These are phyloP conservation scores for Carassius gibelio DNA, from an alignment of 2,113 vertebrate genomes.

Conservation along the genomic window DNA sequence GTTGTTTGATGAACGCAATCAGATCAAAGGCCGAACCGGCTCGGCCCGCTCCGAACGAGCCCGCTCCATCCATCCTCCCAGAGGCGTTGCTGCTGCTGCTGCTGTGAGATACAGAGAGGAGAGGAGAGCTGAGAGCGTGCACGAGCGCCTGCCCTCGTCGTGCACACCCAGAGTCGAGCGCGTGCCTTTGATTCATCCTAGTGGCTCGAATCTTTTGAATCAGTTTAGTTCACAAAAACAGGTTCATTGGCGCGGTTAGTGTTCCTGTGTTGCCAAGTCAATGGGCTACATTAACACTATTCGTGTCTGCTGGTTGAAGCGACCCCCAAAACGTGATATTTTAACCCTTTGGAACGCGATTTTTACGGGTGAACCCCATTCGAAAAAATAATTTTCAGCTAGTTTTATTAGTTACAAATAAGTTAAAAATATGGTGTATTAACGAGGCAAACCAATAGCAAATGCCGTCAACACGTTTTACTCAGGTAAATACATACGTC, in stretches of 20 bases:
- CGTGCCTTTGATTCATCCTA: not conserved
- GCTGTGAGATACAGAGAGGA: constrained; percentile 7
- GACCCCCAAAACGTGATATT: no score
- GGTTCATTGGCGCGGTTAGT: not conserved
- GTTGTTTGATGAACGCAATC: constrained; percentile 78
- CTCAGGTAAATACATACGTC: no score
- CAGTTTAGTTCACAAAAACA: not conserved
- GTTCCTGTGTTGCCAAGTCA: no score
- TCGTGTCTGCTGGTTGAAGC: no score
- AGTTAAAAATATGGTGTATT: no score
- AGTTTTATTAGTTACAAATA: no score
- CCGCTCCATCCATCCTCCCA: constrained; percentile 76
- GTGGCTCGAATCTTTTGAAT: not conserved
- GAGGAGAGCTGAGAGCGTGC: not conserved
- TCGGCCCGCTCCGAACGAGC: constrained; percentile 82
- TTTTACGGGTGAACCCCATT: no score
- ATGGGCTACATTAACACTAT: no score
- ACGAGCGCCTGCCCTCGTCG: not conserved
- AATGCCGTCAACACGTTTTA: no score
- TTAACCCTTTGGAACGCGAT: no score
- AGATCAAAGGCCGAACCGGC: constrained; percentile 80
- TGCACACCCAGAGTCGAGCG: constrained; percentile 2
- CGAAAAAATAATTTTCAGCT: no score
- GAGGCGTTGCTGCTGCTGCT: constrained; percentile 22
- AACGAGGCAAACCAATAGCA: no score